phyloP scores from a whole-genome alignment of 2,113 vertebrate species.

The mouse (Mus musculus) region DNA sequence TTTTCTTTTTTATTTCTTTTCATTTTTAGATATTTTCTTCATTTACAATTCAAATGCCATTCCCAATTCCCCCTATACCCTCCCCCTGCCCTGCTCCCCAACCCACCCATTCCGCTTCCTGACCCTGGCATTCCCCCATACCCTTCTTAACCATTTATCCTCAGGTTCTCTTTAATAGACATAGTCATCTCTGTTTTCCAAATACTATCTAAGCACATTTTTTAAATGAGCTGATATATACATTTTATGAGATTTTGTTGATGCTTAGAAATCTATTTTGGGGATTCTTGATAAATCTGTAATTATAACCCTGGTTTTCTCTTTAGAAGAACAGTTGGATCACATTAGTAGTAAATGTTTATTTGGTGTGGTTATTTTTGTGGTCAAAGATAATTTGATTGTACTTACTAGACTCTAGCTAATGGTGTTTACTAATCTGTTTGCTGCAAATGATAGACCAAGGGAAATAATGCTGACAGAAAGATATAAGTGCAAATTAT shows the following conservation, averaged over 20 bases:
- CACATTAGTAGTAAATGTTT: constrained; percentile 24
- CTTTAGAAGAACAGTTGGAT: not conserved
- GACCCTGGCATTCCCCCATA: too few relatives aligned
- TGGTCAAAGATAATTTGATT: constrained; percentile 68
- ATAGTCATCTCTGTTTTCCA: not conserved
- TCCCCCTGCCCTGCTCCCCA: too few relatives aligned
- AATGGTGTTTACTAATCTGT: constrained; percentile 69
- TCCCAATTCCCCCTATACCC: too few relatives aligned
- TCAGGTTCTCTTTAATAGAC: not conserved
- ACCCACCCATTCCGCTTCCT: too few relatives aligned
- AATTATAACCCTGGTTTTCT: not conserved
- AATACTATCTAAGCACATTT: not conserved
- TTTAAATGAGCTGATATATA: not conserved
- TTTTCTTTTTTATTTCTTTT: too few relatives aligned
- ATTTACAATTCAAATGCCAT: too few relatives aligned
- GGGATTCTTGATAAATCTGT: not conserved
- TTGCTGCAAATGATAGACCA: constrained; percentile 68
- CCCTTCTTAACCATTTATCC: not conserved
- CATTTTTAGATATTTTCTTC: too few relatives aligned
- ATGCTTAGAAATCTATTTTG: not conserved
- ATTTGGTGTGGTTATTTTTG: constrained; percentile 47
- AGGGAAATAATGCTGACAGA: constrained; percentile 72
- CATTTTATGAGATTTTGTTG: not conserved
- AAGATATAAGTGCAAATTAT: constrained; percentile 54
- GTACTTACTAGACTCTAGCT: constrained; percentile 62